A percentile compares a stretch with the other conserved stretches of the same genome.
Evolutionary conservation across 92 coral and sea anemone species (phyloP).

Genomic region (Parazoanthus swiftii): DNA sequence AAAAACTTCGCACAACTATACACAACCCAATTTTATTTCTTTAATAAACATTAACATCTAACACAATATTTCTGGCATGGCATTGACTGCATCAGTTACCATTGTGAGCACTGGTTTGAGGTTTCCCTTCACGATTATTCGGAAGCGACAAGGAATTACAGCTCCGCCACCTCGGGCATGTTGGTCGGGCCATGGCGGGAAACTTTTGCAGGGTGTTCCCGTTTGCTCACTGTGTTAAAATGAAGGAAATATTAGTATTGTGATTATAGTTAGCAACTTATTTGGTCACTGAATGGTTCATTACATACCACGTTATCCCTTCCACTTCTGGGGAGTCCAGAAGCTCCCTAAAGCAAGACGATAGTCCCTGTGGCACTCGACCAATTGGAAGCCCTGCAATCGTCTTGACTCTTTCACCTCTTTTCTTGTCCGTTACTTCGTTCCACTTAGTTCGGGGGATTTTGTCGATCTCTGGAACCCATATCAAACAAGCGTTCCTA

Average conservation of each 20-base stretch:
- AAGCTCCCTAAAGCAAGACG: conserved; percentile 49
- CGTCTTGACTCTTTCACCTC: conserved; percentile 53
- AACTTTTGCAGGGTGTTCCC: too few species aligned
- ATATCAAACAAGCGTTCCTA: conserved; percentile 43
- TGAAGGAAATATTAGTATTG: too few species aligned
- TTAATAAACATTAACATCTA: too few species aligned
- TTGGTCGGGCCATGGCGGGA: too few species aligned
- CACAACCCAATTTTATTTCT: too few species aligned
- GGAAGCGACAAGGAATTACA: too few species aligned
- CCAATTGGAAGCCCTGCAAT: conserved; percentile 16
- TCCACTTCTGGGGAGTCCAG: conserved; percentile 14
- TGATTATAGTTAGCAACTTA: background rate
- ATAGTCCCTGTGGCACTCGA: conserved; percentile 45
- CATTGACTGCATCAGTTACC: too few species aligned
- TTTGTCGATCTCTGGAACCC: conserved; percentile 52
- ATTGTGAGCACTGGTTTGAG: too few species aligned
- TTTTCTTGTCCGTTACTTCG: conserved; percentile 44
- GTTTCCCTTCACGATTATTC: too few species aligned
- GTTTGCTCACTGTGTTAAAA: too few species aligned
- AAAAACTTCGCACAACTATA: background rate
- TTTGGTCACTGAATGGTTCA: background rate
- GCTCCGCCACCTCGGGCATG: too few species aligned
- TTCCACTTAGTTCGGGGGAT: conserved; percentile 41
- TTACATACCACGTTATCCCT: conserved; percentile 21
- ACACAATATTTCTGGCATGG: too few species aligned